Conservation (phyloP, 2,888 invertebrate species). For the Apamea crenata region DNA sequence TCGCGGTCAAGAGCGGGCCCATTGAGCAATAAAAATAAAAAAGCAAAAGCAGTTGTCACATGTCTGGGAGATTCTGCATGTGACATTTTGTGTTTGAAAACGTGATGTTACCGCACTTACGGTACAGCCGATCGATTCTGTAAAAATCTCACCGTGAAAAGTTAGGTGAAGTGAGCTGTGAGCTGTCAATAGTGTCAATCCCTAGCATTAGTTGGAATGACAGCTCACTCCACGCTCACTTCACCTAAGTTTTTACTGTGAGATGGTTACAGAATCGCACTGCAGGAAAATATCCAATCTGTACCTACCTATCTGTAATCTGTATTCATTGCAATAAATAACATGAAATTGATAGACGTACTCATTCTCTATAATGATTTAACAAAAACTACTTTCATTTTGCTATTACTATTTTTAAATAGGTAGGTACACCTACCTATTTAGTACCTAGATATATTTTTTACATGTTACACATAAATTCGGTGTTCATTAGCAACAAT, state of each 20-base stretch:
- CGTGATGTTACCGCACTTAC: background rate
- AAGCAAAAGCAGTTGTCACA: background rate
- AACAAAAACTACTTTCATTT: background rate
- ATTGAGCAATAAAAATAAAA: background rate
- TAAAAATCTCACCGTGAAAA: too few species aligned
- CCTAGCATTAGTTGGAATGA: too few species aligned
- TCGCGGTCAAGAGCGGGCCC: background rate
- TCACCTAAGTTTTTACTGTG: too few species aligned
- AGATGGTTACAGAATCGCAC: too few species aligned
- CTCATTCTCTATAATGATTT: background rate
- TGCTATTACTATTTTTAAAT: too few species aligned
- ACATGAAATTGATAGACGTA: background rate
- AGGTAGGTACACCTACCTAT: background rate
- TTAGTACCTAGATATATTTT: background rate
- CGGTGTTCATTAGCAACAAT: background rate
- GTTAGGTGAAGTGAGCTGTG: too few species aligned
- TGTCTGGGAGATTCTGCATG: background rate
- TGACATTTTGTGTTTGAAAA: constrained; percentile 3
- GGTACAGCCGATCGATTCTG: too few species aligned
- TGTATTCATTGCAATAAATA: background rate
- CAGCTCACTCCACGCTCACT: too few species aligned
- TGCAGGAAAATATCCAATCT: background rate
- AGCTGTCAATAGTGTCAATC: too few species aligned
- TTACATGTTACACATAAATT: background rate
- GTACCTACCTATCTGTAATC: too few species aligned